Percentiles rank a stretch among this genome's conserved stretches.
Evolutionary conservation across 2,888 invertebrate species (phyloP).

Genomic region (Campoplex capitator): DNA sequence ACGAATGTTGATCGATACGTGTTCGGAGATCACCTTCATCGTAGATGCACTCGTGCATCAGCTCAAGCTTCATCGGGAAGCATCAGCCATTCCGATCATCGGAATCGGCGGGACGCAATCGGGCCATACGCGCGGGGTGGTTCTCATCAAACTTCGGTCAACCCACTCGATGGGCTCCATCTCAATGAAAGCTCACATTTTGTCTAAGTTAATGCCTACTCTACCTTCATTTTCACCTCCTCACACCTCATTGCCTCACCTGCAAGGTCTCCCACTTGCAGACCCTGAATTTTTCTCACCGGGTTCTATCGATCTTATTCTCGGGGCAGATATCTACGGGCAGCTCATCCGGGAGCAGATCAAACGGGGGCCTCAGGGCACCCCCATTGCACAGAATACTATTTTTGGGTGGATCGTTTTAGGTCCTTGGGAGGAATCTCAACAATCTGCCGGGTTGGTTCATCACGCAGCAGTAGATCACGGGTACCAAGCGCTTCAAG

Average conservation of each 20-base stretch:
- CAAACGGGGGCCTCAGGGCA: conserved; percentile 17
- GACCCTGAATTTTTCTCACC: conserved; percentile 42
- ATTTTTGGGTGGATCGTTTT: conserved; percentile 51
- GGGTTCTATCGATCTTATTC: conserved; percentile 4
- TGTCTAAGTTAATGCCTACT: conserved; percentile 36
- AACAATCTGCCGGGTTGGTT: background rate
- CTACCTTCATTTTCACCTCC: conserved; percentile 23
- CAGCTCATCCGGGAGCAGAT: conserved; percentile 19
- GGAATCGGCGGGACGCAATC: conserved; percentile 35
- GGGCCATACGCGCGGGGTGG: conserved; percentile 23
- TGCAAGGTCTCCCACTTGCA: conserved; percentile 46
- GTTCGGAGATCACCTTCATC: conserved; percentile 50
- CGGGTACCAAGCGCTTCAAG: conserved; percentile 35
- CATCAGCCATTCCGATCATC: conserved; percentile 17
- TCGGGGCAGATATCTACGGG: conserved; percentile 59
- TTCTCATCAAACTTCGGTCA: background rate
- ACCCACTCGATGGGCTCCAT: background rate
- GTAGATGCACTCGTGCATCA: conserved; percentile 12
- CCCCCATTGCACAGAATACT: conserved; percentile 53
- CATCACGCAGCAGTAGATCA: conserved; percentile 32
- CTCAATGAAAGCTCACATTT: conserved; percentile 27
- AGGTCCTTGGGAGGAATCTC: background rate
- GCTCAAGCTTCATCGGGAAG: conserved; percentile 13
- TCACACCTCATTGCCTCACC: conserved; percentile 20
- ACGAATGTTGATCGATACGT: conserved; percentile 39